Conservation (phyloP, 2,113 vertebrate species). For the Talpa occidentalis region DNA sequence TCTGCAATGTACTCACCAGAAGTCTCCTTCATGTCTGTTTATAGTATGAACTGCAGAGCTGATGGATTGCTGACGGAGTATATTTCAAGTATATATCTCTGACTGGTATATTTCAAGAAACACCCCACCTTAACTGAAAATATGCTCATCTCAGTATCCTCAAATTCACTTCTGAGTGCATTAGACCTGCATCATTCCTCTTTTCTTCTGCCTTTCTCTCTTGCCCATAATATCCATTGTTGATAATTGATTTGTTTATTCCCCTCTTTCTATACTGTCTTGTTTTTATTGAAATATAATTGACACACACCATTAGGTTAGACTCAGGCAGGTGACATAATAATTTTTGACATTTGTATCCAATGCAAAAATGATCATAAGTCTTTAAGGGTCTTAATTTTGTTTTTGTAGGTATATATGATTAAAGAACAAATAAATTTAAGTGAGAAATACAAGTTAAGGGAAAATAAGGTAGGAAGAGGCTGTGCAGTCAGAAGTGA, state of each 20-base stretch:
- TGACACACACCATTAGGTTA: neutral
- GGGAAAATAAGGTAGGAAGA: neutral
- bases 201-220: neutral
- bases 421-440: neutral
- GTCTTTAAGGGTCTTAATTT: neutral
- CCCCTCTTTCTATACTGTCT: neutral
- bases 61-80: neutral
- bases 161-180: neutral
- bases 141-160: neutral
- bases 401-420: neutral
- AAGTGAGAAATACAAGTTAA: neutral
- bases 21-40: neutral
- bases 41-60: neutral
- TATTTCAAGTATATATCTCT: too few relatives aligned
- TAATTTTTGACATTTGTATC: neutral
- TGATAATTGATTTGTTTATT: neutral
- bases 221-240: neutral
- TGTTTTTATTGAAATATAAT: neutral
- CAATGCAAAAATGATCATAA: neutral
- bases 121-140: neutral
- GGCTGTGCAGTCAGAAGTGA: neutral
- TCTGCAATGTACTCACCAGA: neutral
- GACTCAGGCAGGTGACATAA: neutral
- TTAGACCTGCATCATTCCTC: neutral
- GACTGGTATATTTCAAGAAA: neutral